Conservation (phyloP, 2,797 vertebrate species). For the Dicrostonyx torquatus region DNA sequence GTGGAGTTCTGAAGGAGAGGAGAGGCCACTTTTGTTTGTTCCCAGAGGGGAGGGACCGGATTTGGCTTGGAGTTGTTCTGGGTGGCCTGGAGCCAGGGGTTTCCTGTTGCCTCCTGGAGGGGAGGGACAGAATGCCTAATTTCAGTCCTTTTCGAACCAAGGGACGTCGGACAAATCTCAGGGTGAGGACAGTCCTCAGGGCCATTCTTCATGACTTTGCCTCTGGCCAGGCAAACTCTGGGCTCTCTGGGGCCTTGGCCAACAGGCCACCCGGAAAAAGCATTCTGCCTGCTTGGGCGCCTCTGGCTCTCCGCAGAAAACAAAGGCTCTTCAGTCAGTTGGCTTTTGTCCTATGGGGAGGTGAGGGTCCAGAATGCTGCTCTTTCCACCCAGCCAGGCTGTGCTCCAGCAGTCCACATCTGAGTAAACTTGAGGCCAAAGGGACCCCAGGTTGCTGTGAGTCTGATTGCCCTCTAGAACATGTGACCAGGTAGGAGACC, state of each 20-base stretch:
- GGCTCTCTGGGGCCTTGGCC: background rate
- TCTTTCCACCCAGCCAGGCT: background rate
- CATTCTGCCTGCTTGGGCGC: background rate
- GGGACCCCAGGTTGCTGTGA: background rate
- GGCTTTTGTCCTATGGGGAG: background rate
- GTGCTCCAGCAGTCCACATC: background rate
- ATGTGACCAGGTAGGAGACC: background rate
- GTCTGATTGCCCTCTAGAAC: background rate
- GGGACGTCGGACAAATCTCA: background rate
- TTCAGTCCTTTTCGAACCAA: background rate
- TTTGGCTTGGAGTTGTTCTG: conserved; percentile 63
- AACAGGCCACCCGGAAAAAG: background rate
- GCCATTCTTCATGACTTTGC: background rate
- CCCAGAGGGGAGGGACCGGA: conserved; percentile 31
- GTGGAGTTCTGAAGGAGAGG: background rate
- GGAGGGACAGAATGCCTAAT: background rate
- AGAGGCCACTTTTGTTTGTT: conserved; percentile 38
- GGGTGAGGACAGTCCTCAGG: background rate
- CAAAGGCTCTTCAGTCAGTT: conserved; percentile 50
- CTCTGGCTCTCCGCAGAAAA: conserved; percentile 15
- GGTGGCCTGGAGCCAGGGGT: conserved; percentile 16
- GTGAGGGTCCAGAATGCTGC: background rate
- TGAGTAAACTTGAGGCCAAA: background rate
- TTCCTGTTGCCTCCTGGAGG: conserved; percentile 55
- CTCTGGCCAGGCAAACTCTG: background rate